Base-by-base conservation (phyloP, 2,888 invertebrate genomes). In the Agrochola macilenta region DNA sequence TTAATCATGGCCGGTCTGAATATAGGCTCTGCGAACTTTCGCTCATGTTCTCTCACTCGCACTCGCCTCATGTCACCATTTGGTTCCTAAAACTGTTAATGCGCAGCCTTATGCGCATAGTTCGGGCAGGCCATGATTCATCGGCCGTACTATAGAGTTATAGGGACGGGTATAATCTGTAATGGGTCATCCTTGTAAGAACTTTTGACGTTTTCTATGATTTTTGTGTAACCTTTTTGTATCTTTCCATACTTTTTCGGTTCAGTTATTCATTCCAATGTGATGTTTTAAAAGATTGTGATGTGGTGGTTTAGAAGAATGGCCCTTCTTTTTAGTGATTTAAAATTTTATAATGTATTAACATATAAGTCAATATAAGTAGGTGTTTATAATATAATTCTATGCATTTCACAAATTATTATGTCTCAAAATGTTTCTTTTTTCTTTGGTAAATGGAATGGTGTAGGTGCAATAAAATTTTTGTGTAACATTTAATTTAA, bases 381-480 rank as follows among this genome's bases (percentile, higher is more conserved):
- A 69, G 61, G 26, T 78, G 46, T 71, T 52, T 30, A 14, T 68
- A 23, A 23, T 49, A 69, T 74, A 72, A 63, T 69, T 69, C 39
- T 74, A 35, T 72, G 74, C 81, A 84, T 80, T 84, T 84, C 46
- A 64, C 2, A n/a, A 73, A 58, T 35, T 43, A 69, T 43, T 39
- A 52, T 49, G 35, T 63, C 74, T 68, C 46, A 60, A 78, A 77
- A 58, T 26, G 20, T n/a, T 35, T 60, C 14, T 20, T 78, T 57
- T 43, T 58, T 65, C 65, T 35, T 60, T 49, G 76, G 57, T 46
- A 35, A 71, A 46, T 23, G 58, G 63, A 71, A 69, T 68, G 84
- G 84, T 85, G 84, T 74, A 49, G 86, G 84, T 84, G 60, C 26
- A 73, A 68, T 73, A 58, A 12, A 7, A 61, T 63, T 39, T 20